A percentile compares a stretch with the other conserved stretches of the same genome.
phyloP scores from a whole-genome alignment of 1,140 invertebrate genomes.

The Scylla paramamosain region DNA sequence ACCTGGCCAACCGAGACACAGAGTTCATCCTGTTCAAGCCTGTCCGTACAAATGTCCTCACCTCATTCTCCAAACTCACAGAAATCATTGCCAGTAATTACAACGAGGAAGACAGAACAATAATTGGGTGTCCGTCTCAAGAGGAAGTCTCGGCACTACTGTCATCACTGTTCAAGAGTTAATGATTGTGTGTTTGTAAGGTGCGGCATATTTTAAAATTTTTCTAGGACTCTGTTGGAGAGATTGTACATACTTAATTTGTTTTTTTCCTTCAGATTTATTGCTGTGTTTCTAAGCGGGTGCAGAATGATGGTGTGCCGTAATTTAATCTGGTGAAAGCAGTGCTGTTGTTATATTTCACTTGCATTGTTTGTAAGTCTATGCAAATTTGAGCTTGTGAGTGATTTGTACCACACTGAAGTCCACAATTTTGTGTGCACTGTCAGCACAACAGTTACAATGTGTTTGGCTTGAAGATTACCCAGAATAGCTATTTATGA shows the following conservation, averaged over 20 bases:
- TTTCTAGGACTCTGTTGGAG: neutral
- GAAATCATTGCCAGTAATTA: constrained; percentile 89
- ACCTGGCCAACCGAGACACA: constrained; percentile 97
- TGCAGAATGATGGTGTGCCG: neutral
- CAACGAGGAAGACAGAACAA: constrained; percentile 88
- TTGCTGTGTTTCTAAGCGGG: neutral
- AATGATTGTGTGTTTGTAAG: constrained; percentile 5
- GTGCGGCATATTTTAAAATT: neutral
- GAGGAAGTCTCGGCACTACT: constrained; percentile 95
- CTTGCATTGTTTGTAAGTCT: neutral
- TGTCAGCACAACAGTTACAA: neutral
- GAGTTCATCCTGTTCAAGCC: constrained; percentile 97
- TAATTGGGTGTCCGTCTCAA: constrained; percentile 92
- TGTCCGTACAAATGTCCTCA: constrained; percentile 90
- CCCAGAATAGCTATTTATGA: neutral
- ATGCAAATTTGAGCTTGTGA: constrained; percentile 10
- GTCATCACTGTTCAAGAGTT: constrained; percentile 83
- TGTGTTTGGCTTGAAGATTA: neutral
- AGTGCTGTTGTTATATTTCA: neutral
- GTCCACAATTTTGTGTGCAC: neutral
- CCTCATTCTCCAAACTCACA: constrained; percentile 90
- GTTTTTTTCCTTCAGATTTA: neutral
- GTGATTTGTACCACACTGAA: neutral
- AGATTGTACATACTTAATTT: neutral
- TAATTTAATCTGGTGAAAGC: neutral